These are phyloP conservation scores for Helarctos malayanus DNA, from an alignment of 2,797 vertebrate genomes.

Conservation along the genomic window DNA sequence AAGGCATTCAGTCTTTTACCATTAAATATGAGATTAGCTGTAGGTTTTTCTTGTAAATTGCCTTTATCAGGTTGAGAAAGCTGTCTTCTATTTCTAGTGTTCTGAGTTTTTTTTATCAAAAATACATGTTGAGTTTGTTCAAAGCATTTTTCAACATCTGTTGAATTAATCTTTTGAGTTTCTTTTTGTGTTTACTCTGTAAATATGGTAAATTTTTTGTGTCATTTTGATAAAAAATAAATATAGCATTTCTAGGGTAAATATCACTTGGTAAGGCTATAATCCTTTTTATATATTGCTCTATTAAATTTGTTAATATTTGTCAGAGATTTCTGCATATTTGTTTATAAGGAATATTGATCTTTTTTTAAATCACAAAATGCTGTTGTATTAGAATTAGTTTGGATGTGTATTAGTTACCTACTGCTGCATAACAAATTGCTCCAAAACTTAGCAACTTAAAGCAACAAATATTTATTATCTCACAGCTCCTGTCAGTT, in stretches of 20 bases:
- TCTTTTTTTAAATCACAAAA: not conserved
- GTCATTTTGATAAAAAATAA: not conserved
- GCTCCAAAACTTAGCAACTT: not conserved
- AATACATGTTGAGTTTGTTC: not conserved
- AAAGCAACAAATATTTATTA: not conserved
- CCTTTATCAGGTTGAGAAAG: not conserved
- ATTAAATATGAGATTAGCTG: not conserved
- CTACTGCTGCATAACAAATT: not conserved
- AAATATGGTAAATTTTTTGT: not conserved
- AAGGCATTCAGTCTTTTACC: not conserved
- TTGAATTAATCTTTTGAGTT: not conserved
- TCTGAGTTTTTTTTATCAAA: not conserved
- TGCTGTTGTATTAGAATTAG: not conserved
- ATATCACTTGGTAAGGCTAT: not conserved
- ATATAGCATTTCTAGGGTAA: not conserved
- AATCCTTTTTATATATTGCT: not conserved
- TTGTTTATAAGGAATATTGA: not conserved
- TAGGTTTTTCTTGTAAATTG: not conserved
- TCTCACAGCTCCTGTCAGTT: not conserved
- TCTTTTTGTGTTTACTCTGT: not conserved
- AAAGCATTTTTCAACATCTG: not conserved
- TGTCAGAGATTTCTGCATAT: not conserved
- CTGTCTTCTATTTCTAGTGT: not conserved
- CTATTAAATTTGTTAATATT: not conserved
- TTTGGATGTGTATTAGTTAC: not conserved